A percentile compares a stretch with the other conserved stretches of the same genome.
These are phyloP conservation scores for Megalurothrips usitatus DNA, from an alignment of 2,888 invertebrate species.

Conservation along the genomic window DNA sequence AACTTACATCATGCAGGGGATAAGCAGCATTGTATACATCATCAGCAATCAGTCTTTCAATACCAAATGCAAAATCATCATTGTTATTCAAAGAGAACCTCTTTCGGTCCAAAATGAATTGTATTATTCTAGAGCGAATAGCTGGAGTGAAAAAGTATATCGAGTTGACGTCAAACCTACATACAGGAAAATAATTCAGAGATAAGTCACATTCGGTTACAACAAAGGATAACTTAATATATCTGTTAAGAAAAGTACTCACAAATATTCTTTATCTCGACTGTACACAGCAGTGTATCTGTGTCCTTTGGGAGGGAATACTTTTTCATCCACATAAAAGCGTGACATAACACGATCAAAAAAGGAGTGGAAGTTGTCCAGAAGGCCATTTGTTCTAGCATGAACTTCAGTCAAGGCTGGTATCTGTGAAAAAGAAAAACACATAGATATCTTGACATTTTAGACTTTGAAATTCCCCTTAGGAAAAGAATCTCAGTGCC, in stretches of 20 bases:
- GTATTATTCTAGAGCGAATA: conserved; percentile 80
- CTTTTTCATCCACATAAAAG: conserved; percentile 62
- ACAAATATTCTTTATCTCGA: conserved; percentile 88
- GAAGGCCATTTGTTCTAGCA: conserved; percentile 56
- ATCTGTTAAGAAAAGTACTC: conserved; percentile 47
- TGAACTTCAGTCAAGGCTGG: conserved; percentile 60
- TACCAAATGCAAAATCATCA: conserved; percentile 68
- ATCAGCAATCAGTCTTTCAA: conserved; percentile 52
- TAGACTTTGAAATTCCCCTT: no score
- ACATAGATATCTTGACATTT: no score
- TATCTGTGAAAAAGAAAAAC: conserved; percentile 48
- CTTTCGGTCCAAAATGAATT: conserved; percentile 86
- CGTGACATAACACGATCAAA: conserved; percentile 55
- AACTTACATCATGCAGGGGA: conserved; percentile 53
- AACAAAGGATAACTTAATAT: no score
- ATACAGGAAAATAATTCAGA: neutral
- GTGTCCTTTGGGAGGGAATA: conserved; percentile 73
- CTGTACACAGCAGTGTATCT: conserved; percentile 84
- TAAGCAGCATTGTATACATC: conserved; percentile 52
- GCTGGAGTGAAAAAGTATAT: conserved; percentile 83
- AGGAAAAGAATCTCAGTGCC: no score
- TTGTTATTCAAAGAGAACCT: conserved; percentile 61
- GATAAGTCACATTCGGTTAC: no score
- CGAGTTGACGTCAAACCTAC: conserved; percentile 74
- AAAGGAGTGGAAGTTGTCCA: conserved; percentile 54